These are phyloP conservation scores for Tipula confusa DNA, from an alignment of 2,888 invertebrate genomes.

Conservation along the genomic window DNA sequence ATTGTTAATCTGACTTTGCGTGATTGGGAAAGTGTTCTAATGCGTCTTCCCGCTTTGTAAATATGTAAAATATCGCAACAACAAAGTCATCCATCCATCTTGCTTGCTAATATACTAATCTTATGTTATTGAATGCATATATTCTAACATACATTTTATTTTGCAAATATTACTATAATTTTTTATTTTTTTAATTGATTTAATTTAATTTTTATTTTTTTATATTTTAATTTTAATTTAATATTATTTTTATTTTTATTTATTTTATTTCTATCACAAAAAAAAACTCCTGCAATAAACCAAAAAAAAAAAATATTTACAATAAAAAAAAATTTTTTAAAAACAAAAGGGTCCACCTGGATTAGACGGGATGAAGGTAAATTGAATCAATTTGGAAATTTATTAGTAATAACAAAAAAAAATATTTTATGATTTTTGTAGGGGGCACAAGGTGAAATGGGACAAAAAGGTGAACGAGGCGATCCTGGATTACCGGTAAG, in stretches of 20 bases:
- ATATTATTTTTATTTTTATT: conserved; percentile 6
- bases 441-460: conserved; percentile 91
- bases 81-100: not conserved
- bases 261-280: not conserved
- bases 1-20: not conserved
- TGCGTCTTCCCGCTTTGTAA: not conserved
- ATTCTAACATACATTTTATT: not conserved
- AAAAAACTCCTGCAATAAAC: not conserved
- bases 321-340: not conserved
- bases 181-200: conserved; percentile 16
- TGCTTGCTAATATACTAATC: not conserved
- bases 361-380: conserved; percentile 85
- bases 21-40: no score
- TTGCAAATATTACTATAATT: not conserved
- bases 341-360: conserved; percentile 76
- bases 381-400: not conserved
- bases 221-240: not conserved
- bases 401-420: not conserved
- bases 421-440: conserved; percentile 42
- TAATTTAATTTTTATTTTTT: not conserved
- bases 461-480: conserved; percentile 86
- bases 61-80: not conserved
- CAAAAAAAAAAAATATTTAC: not conserved
- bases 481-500: conserved; percentile 91
- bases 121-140: not conserved